A percentile compares a stretch with the other conserved stretches of the same genome.
These are phyloP conservation scores for Carabus problematicus DNA, from an alignment of 2,888 invertebrate genomes.

Conservation along the genomic window DNA sequence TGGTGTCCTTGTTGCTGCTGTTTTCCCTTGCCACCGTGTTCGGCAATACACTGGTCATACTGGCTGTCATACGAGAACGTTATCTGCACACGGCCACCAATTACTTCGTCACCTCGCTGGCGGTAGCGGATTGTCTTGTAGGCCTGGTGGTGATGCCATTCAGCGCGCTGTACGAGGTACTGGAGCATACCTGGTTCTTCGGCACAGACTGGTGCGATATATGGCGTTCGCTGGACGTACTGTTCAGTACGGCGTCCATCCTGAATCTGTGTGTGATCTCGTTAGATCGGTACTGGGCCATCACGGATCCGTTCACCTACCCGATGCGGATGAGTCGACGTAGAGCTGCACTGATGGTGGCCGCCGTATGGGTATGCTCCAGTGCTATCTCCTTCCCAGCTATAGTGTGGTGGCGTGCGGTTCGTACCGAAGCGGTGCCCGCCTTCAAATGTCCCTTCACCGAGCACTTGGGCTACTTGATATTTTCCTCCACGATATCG, in stretches of 20 bases:
- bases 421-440: slow-evolving; percentile 79
- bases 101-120: slow-evolving; percentile 95
- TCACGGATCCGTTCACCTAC: slow-evolving; percentile 97
- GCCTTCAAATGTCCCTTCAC: slow-evolving; percentile 93
- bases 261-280: slow-evolving; percentile 97
- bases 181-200: slow-evolving; percentile 92
- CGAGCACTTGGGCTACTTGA: slow-evolving; percentile 93
- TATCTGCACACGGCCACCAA: slow-evolving; percentile 97
- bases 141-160: slow-evolving; percentile 99
- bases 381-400: slow-evolving; percentile 98
- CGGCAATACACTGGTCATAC: slow-evolving; percentile 93
- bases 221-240: slow-evolving; percentile 95
- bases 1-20: slow-evolving; percentile 81
- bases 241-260: slow-evolving; percentile 97
- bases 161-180: slow-evolving; percentile 87
- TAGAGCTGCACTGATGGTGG: slow-evolving; percentile 86
- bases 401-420: slow-evolving; percentile 95
- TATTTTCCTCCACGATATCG: slow-evolving; percentile 97
- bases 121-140: slow-evolving; percentile 95
- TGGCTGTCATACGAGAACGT: slow-evolving; percentile 90
- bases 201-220: slow-evolving; percentile 97
- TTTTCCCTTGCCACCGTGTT: slow-evolving; percentile 94
- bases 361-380: slow-evolving; percentile 95
- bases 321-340: slow-evolving; percentile 92
- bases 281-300: slow-evolving; percentile 97